Evolutionary conservation across 2,113 vertebrate species (phyloP).

Genomic region (Mormoops blainvillei): DNA sequence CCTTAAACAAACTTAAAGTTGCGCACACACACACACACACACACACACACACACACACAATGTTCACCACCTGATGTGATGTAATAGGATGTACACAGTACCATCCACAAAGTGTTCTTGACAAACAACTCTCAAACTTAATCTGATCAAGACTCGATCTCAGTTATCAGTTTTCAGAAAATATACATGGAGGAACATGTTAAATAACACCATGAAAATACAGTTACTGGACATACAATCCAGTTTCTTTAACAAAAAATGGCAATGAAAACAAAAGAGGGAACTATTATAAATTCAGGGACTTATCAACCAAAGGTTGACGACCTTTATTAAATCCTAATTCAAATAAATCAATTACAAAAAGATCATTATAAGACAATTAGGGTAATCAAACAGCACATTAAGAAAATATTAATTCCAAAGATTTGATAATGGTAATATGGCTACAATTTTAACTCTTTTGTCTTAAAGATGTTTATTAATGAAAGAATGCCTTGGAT

Average conservation of each 20-base stretch:
- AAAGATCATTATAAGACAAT: not conserved
- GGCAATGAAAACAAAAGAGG: not conserved
- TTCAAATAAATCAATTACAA: conserved; percentile 28
- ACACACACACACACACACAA: not conserved
- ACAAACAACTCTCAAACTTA: conserved; percentile 4
- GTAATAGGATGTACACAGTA: not conserved
- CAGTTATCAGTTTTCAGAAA: conserved; percentile 36
- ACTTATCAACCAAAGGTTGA: conserved; percentile 4
- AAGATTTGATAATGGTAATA: not conserved
- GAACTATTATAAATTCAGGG: not conserved
- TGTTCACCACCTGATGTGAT: not conserved
- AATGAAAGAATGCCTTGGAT: not conserved
- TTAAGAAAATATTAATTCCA: not conserved
- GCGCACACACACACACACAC: not conserved
- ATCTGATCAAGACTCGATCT: not conserved
- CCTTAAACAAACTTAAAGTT: not conserved
- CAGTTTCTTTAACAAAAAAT: not conserved
- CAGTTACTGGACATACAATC: not conserved
- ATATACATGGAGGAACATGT: not conserved
- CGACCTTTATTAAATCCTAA: not conserved
- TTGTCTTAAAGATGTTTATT: not conserved
- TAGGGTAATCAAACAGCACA: not conserved
- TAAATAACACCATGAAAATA: conserved; percentile 7
- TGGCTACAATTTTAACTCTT: not conserved
- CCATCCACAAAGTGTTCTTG: not conserved